Conservation (phyloP, 1,140 invertebrate genomes). For the Heliothis virescens region DNA sequence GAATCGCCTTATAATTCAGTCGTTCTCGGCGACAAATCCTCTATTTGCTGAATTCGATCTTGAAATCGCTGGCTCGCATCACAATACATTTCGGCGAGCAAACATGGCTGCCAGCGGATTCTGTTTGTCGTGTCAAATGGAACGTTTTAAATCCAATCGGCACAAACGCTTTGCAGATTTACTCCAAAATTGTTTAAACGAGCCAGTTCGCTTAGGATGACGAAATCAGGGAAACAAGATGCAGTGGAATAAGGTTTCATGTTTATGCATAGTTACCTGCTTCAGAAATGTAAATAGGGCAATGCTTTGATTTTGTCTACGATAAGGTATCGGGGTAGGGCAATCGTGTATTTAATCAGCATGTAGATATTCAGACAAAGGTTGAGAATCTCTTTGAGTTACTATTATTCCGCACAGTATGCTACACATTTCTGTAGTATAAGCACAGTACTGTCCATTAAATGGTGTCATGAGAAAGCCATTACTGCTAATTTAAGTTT, state of each 20-base stretch:
- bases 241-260: constrained; percentile 9
- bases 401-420: too few species aligned
- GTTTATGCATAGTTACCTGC: constrained; percentile 32
- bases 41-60: constrained; percentile 46
- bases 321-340: background rate
- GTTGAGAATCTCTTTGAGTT: too few species aligned
- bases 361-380: too few species aligned
- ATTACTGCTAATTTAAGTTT: too few species aligned
- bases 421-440: too few species aligned
- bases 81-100: constrained; percentile 56
- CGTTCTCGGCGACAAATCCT: constrained; percentile 28
- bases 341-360: too few species aligned
- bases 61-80: constrained; percentile 48
- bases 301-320: constrained; percentile 10
- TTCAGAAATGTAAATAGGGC: constrained; percentile 11
- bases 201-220: constrained; percentile 28
- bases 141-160: constrained; percentile 66
- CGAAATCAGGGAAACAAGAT: constrained; percentile 15
- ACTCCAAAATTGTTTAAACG: constrained; percentile 55
- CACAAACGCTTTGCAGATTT: constrained; percentile 56
- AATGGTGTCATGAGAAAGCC: too few species aligned
- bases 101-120: constrained; percentile 48
- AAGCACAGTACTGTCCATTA: too few species aligned
- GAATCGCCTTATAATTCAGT: constrained; percentile 28
- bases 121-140: constrained; percentile 68